Base-by-base conservation (phyloP, 1,140 invertebrate genomes). In the Scaptomyza hsui region DNA sequence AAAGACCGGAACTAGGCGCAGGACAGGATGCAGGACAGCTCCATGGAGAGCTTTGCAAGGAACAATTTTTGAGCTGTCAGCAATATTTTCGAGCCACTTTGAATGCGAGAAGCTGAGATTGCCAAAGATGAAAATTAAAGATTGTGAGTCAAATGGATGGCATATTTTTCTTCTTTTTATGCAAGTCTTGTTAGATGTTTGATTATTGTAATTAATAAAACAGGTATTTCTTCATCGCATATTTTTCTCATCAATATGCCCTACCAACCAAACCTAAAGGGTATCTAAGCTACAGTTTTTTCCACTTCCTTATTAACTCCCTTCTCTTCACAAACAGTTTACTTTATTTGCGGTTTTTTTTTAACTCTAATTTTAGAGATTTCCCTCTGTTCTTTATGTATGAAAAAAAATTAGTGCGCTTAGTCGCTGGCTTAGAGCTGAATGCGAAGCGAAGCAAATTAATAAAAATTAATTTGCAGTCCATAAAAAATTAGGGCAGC, bases 391-490 rank as follows among this genome's bases (percentile, higher is more conserved):
- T 10, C 12, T 9, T n/a, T 10, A 21, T 12, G 72, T 73, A 85
- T 80, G 64, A 77, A 74, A 86, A 81, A 77, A 81, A 86, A 85
- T 85, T 70, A 68, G 69, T 10, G 39, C 53, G 77, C 81, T 86
- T 86, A 76, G 77, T 49, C 24, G 56, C 32, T 49, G 56, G 61
- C 47, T 52, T 53, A 64, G 61, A 64, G 61, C 49, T 65, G 74
- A 35, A 3, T 26, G 41, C 32, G 35, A 29, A 56, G 49, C 56
- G 63, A 42, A 42, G 56, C 60, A 72, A 86, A 86, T 86, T 85
- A 86, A 88, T 86, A 86, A 88, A 88, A 86, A 86, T 86, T 86
- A 86, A 75, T 82, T 88, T 78, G 71, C 73, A 88, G 75, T 49
- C 73, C 74, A 86, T 86, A 88, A 88, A 86, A 86, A 86, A 86